Base-by-base conservation (phyloP, 2,888 invertebrate genomes). In the Lydus trimaculatus region DNA sequence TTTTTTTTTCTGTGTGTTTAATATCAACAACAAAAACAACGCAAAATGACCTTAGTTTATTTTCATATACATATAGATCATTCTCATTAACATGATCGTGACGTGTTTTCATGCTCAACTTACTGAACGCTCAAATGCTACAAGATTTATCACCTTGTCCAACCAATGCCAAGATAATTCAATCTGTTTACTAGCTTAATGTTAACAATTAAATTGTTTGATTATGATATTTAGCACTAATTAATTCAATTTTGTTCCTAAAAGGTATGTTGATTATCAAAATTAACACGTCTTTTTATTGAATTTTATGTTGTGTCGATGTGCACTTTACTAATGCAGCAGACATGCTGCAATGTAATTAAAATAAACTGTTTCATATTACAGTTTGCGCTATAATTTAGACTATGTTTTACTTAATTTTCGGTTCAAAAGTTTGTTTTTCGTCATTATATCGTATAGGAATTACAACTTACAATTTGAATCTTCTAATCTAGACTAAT, bases 81-180 rank as follows among this genome's bases (percentile, higher is more conserved):
- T 61, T 64, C 63, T 69, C 69, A 66, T 20, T 48, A 48, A 48
- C 69, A 69, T 64, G 66, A 58, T 43, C 63, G 63, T 60, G 56
- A 52, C 69, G 36, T 61, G 67, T 72, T 73, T n/a, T 73, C 72
- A 72, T 72, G 74, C 71, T 71, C 74, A 72, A 72, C 72, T 74
- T 74, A 72, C 72, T 68, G 70, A 72, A 68, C 70, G 69, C 69
- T 65, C 63, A 74, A 72, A 70, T 72, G 69, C 63, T 71, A 69
- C 71, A 66, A 73, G 71, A 73, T 73, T 73, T 73, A 72, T 73
- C 67, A 68, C 69, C 69, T 65, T 52, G 31, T 36, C 20, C 58
- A 23, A n/a, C 33, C 31, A 25, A 20, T 20, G 39, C 15, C 36
- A n/a, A 9, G 39, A 31, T 66, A 23, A 58, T 28, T 39, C 66